These are phyloP conservation scores for Stomatorhinus ivindoensis DNA, from an alignment of 2,113 vertebrate genomes.

Conservation along the genomic window DNA sequence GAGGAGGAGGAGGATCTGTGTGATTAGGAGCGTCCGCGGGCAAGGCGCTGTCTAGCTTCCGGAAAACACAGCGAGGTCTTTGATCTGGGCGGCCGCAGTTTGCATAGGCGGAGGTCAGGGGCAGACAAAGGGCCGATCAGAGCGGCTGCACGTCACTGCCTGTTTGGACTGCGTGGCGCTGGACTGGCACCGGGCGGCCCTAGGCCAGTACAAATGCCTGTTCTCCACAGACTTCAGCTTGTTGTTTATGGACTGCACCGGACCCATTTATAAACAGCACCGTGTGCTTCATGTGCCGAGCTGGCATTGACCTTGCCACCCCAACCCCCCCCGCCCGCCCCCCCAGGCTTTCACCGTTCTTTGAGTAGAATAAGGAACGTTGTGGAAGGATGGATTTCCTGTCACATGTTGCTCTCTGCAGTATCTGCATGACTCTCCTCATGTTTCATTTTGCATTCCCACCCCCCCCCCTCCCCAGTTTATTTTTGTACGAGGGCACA, in stretches of 20 bases:
- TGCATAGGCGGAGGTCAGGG: conserved; percentile 38
- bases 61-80: conserved; percentile 44
- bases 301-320: conserved; percentile 13
- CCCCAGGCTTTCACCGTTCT: not conserved
- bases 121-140: conserved; percentile 23
- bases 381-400: conserved; percentile 9
- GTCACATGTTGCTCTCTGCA: conserved; percentile 32
- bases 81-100: conserved; percentile 37
- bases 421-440: conserved; percentile 28
- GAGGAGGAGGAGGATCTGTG: not conserved
- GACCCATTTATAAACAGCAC: conserved; percentile 17
- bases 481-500: not conserved
- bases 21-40: not conserved
- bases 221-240: conserved; percentile 11
- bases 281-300: conserved; percentile 10
- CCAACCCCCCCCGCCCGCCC: conserved; percentile 16
- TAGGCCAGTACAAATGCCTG: not conserved
- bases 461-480: not conserved
- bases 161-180: conserved; percentile 15
- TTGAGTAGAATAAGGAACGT: not conserved
- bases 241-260: conserved; percentile 8
- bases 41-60: conserved; percentile 16
- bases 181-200: not conserved
- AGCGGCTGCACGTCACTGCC: conserved; percentile 4
- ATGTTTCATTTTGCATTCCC: not conserved